These are phyloP conservation scores for Ahaetulla prasina DNA, from an alignment of 2,113 vertebrate species.

Conservation along the genomic window DNA sequence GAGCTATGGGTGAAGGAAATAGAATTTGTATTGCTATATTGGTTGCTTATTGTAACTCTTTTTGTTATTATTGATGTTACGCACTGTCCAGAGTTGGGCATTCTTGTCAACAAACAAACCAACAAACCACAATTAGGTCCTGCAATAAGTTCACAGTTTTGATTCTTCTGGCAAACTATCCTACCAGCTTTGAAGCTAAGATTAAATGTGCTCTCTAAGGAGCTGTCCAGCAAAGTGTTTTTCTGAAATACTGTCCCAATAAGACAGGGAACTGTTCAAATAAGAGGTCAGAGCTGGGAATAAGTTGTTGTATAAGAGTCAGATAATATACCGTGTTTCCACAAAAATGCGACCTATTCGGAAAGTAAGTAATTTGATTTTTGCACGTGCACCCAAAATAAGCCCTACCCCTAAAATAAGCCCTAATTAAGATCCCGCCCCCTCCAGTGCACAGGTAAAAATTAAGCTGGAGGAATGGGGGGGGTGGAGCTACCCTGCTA, in stretches of 20 bases:
- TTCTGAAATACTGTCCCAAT: not conserved
- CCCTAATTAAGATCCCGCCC: too few relatives aligned
- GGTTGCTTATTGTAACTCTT: not conserved
- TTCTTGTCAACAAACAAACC: not conserved
- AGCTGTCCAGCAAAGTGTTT: not conserved
- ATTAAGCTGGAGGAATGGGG: too few relatives aligned
- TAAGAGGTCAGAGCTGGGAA: not conserved
- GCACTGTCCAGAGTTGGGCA: not conserved
- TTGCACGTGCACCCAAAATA: too few relatives aligned
- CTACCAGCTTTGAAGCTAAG: not conserved
- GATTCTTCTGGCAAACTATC: not conserved
- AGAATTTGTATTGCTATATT: not conserved
- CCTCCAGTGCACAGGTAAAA: too few relatives aligned
- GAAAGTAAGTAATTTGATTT: too few relatives aligned
- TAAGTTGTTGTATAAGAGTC: not conserved
- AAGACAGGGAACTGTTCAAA: not conserved
- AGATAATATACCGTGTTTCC: not conserved
- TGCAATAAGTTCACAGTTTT: not conserved
- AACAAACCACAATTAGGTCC: not conserved
- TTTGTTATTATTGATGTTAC: not conserved
- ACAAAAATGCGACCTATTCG: too few relatives aligned
- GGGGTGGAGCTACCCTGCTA: too few relatives aligned
- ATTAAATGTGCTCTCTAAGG: not conserved
- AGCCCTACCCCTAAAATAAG: too few relatives aligned
- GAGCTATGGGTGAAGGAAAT: not conserved